Evolutionary conservation across 1,140 invertebrate genomes (phyloP), one percentile per base, ranked within the genome.

Genomic region (Scylla paramamosain): DNA sequence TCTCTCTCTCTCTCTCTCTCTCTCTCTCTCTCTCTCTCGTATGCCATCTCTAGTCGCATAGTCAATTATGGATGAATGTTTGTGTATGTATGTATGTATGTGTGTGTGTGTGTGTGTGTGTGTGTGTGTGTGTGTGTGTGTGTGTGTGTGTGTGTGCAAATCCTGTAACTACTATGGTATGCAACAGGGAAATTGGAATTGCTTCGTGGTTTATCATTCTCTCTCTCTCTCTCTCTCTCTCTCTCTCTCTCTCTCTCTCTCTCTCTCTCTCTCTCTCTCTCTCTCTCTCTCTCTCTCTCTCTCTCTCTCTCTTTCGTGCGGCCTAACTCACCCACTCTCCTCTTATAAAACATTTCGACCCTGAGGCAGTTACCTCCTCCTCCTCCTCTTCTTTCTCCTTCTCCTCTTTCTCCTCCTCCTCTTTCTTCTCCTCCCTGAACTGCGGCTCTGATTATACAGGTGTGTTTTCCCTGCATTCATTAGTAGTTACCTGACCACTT

Each of bases 81-180:
- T 77, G 16, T 77, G 25, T 77, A 20, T 77, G 67, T 77, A 20
- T 77, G 67, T 77, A 20, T 77, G 67, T 77, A 20, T 77, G 67
- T 77, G 67, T 77, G 67, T 77, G 67, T 77, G 67, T 77, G 67
- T 77, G 67, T 77, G 25, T 77, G 67, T 77, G 67, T 77, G 67
- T 77, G 67, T 77, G 67, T 77, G 67, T 77, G 67, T 77, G 67
- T 77, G 67, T 77, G 67, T 77, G 67, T 77, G 67, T 77, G 67
- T 77, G 67, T 77, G 67, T 77, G 67, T 77, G 67, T 77, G 25
- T 77, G 67, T 77, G 67, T n/a, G 2, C 67, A 25, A 77, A 77
- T 77, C 67, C 67, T n/a, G 67, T 77, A 77, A 77, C 67, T 77
- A 77, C 67, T 77, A 77, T 77, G 67, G 67, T 77, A 77, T 77